Evolutionary conservation across 1,140 invertebrate species (phyloP).

Genomic region (Drosophila pallidifrons): DNA sequence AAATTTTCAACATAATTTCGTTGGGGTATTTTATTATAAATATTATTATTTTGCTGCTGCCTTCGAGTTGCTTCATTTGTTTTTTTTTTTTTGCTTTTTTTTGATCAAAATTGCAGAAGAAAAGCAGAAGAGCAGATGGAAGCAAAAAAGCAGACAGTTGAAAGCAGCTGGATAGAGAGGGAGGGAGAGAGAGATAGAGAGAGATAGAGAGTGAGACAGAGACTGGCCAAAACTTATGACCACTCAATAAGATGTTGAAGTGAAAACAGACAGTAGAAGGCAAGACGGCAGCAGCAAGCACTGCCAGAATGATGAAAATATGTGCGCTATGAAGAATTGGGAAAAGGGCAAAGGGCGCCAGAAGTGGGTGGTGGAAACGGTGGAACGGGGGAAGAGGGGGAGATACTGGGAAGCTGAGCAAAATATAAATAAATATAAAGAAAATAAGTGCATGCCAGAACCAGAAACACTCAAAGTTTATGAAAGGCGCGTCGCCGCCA

Average conservation of each 20-base stretch:
- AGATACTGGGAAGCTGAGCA: slow-evolving; percentile 54
- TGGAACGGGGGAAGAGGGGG: neutral
- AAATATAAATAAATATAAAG: slow-evolving; percentile 80
- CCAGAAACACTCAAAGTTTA: slow-evolving; percentile 82
- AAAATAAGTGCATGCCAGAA: slow-evolving; percentile 79
- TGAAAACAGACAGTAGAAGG: neutral
- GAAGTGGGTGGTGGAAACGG: neutral
- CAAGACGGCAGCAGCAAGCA: neutral
- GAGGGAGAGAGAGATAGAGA: too few relatives aligned
- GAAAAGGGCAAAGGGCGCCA: slow-evolving; percentile 1
- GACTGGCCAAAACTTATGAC: slow-evolving; percentile 45
- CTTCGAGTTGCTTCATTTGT: neutral
- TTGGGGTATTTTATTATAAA: slow-evolving; percentile 78
- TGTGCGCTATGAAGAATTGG: slow-evolving; percentile 19
- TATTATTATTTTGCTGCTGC: slow-evolving; percentile 32
- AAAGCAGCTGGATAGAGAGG: slow-evolving; percentile 27
- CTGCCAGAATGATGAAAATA: slow-evolving; percentile 24
- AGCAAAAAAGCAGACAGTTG: slow-evolving; percentile 38
- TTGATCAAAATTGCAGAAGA: slow-evolving; percentile 20
- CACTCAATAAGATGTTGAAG: slow-evolving; percentile 32
- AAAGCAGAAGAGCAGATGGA: neutral
- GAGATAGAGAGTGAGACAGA: neutral
- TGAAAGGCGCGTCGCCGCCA: slow-evolving; percentile 77
- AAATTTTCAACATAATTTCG: slow-evolving; percentile 77
- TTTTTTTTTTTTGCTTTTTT: neutral